phyloP scores from a whole-genome alignment of 2,888 invertebrate genomes.

The Alcis repandata region DNA sequence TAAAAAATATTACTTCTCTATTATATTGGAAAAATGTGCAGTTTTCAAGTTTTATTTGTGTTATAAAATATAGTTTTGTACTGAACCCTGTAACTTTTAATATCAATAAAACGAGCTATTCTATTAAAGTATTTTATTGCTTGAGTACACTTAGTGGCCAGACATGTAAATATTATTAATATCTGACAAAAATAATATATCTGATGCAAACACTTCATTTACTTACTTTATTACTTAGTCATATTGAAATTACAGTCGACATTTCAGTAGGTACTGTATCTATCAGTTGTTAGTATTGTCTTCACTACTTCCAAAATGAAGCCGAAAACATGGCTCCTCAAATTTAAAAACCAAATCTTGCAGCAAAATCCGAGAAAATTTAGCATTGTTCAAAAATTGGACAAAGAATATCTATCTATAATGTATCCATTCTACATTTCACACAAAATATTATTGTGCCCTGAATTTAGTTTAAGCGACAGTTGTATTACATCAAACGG shows the following conservation, averaged over 20 bases:
- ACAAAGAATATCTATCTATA: constrained; percentile 5
- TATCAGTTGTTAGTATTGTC: too few species aligned
- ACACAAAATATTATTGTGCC: not conserved
- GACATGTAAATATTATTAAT: too few species aligned
- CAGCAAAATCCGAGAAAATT: not conserved
- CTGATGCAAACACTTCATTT: not conserved
- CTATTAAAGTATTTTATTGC: too few species aligned
- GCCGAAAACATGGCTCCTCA: not conserved
- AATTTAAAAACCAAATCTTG: not conserved
- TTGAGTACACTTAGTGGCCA: too few species aligned
- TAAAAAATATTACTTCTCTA: too few species aligned
- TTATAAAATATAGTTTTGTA: too few species aligned
- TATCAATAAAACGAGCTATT: too few species aligned
- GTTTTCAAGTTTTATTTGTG: too few species aligned
- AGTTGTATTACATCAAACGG: constrained; percentile 9
- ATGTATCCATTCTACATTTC: constrained; percentile 9
- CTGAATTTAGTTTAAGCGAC: not conserved
- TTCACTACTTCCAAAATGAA: not conserved
- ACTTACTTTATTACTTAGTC: not conserved
- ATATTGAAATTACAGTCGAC: not conserved
- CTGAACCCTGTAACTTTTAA: too few species aligned
- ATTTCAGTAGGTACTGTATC: too few species aligned
- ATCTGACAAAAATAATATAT: too few species aligned
- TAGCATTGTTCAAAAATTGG: not conserved
- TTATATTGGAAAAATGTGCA: too few species aligned